phyloP scores from a whole-genome alignment of 1,140 invertebrate species.

The Drosophila arizonae region DNA sequence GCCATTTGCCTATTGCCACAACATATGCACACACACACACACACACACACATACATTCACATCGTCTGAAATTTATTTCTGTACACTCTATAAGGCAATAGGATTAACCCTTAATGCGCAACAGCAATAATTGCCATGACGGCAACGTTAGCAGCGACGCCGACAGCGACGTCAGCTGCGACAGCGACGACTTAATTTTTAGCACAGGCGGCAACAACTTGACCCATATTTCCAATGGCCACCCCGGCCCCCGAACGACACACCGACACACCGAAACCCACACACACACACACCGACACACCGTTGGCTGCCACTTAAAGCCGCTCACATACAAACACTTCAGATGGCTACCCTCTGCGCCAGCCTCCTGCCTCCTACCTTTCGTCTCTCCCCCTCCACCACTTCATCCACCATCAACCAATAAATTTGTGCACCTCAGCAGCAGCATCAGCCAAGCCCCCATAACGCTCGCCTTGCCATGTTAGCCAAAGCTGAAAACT shows the following conservation, averaged over 20 bases:
- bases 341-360: slow-evolving; percentile 2
- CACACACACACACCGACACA: slow-evolving; percentile 25
- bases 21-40: slow-evolving; percentile 23
- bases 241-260: background rate
- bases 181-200: slow-evolving; percentile 75
- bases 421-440: slow-evolving; percentile 38
- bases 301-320: slow-evolving; percentile 67
- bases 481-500: slow-evolving; percentile 64
- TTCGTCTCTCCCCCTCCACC: too few species aligned
- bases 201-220: slow-evolving; percentile 78
- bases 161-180: slow-evolving; percentile 10
- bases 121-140: slow-evolving; percentile 77
- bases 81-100: slow-evolving; percentile 54
- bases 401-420: background rate
- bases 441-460: background rate
- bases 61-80: slow-evolving; percentile 38
- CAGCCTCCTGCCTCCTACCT: background rate
- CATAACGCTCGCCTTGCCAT: background rate
- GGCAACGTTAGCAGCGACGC: slow-evolving; percentile 20
- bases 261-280: background rate
- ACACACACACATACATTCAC: background rate
- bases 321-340: slow-evolving; percentile 61
- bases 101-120: slow-evolving; percentile 78
- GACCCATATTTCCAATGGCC: slow-evolving; percentile 77
- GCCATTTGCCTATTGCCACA: slow-evolving; percentile 24